A percentile compares a stretch with the other conserved stretches of the same genome.
Conservation (phyloP, 1,140 invertebrate species). For the Pteromalus puparum region DNA sequence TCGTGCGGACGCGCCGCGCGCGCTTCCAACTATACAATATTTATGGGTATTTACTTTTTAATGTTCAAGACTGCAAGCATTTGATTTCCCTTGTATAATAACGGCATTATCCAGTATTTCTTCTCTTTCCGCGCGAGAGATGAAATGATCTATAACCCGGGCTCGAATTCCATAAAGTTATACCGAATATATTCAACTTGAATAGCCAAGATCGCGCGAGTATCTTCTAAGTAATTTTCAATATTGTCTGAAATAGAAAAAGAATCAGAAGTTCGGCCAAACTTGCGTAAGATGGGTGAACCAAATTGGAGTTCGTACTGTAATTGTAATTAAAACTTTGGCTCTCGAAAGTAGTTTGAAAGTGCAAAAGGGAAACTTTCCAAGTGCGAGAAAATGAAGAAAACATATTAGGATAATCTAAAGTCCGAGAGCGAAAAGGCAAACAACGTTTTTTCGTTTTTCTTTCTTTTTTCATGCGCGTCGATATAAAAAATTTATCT, state of each 20-base stretch:
- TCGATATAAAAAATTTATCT: background rate
- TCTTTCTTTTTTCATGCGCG: background rate
- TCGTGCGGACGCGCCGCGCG: background rate
- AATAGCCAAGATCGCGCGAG: background rate
- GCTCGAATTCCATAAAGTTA: background rate
- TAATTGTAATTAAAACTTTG: slow-evolving; percentile 46
- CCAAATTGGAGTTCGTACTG: slow-evolving; percentile 30
- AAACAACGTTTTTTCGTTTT: slow-evolving; percentile 14
- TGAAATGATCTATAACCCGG: no score
- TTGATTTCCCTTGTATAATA: slow-evolving; percentile 7
- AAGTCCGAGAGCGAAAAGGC: background rate
- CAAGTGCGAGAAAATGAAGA: slow-evolving; percentile 31
- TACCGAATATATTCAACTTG: slow-evolving; percentile 7
- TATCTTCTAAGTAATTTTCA: slow-evolving; percentile 17
- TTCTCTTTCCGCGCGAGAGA: no score
- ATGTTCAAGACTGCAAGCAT: background rate
- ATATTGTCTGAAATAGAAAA: slow-evolving; percentile 39
- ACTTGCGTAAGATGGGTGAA: slow-evolving; percentile 39
- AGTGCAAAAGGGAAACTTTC: slow-evolving; percentile 32
- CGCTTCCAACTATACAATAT: slow-evolving; percentile 18
- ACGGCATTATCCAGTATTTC: background rate
- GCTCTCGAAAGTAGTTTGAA: slow-evolving; percentile 37
- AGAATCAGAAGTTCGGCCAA: slow-evolving; percentile 14
- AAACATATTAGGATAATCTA: slow-evolving; percentile 38
- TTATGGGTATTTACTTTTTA: slow-evolving; percentile 29